Base-by-base conservation (phyloP, 2,797 vertebrate genomes). In the Mormyrops boulengeri region DNA sequence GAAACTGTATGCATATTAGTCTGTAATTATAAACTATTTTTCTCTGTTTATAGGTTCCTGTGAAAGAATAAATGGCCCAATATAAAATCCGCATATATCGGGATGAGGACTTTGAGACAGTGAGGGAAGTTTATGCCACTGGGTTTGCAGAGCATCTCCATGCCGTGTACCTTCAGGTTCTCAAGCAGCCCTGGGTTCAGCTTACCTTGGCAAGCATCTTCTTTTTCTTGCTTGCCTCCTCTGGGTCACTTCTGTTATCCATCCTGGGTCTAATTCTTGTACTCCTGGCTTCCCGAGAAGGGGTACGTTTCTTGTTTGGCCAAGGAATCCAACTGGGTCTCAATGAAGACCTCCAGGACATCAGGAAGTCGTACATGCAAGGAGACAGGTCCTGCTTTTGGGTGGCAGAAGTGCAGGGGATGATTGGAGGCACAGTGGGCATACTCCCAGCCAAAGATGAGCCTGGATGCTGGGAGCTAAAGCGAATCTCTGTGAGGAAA, bases 311-410 rank as follows among this genome's bases (percentile, higher is more conserved):
- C 87, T 86, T 91, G 88, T 90, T 91, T 47, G 90, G 88, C 73
- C 88, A 91, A 50, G 91, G 91, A 4, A 82, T 92, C 84, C 90
- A 89, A 2, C 0, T 26, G 0, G 26, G 87, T 22, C 91, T 95
- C 88, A 17, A 1, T 1, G 91, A 92, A 34, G 93, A 95, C 91
- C 62, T 95, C 89, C 50, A 90, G 84, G 94, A 95, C 89, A 94
- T 95, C 62, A 85, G 89, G 62, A 89, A 90, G n/a, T 92, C 90
- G 88, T 95, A 94, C 92, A 50, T 94, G 84, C 90, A 89, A 2
- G 85, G 2, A 2, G 92, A 90, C 11, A 88, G 88, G 1, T 94
- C 92, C 88, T 93, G 92, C 82, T 94, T 95, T 90, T 94, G 95
- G 94, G 93, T 95, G 82, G 94, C 91, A 0, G 94, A 95, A 90